These are phyloP conservation scores for Semaprochilodus insignis DNA, from an alignment of 2,797 vertebrate species.

Conservation along the genomic window DNA sequence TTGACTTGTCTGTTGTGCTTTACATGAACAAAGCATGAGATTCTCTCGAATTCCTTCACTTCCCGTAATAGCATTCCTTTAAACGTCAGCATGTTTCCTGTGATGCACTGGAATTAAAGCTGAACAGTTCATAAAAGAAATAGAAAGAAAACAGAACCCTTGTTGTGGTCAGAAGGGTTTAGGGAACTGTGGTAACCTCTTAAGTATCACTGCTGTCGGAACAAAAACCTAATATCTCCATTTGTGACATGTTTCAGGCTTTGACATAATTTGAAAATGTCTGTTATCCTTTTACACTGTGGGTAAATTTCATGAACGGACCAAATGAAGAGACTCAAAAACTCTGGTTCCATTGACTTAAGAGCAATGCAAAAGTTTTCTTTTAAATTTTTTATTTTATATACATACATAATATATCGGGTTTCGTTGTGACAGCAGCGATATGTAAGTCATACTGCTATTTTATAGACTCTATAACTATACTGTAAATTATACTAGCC, in stretches of 20 bases:
- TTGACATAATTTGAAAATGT: too few relatives aligned
- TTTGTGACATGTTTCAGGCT: too few relatives aligned
- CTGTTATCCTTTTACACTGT: too few relatives aligned
- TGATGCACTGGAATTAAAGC: neutral
- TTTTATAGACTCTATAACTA: neutral
- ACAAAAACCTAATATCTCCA: neutral
- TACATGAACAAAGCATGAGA: slow-evolving; percentile 22
- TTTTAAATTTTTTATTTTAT: too few relatives aligned
- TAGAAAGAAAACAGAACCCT: neutral
- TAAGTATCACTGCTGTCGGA: too few relatives aligned
- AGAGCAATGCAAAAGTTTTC: too few relatives aligned
- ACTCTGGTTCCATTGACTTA: too few relatives aligned
- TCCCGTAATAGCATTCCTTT: neutral
- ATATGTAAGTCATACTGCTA: neutral
- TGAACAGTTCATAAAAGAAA: neutral
- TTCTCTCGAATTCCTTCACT: neutral
- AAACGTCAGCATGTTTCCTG: slow-evolving; percentile 23
- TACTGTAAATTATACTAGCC: neutral
- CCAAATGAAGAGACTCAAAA: too few relatives aligned
- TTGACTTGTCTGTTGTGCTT: slow-evolving; percentile 33
- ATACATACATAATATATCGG: too few relatives aligned
- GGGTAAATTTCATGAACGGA: too few relatives aligned
- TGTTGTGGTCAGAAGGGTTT: neutral
- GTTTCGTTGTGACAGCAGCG: too few relatives aligned
- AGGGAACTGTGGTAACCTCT: neutral